Evolutionary conservation across 2,113 vertebrate genomes (phyloP), one percentile per base, ranked within the genome.

Genomic region (Chamaetylas fuelleborni): DNA sequence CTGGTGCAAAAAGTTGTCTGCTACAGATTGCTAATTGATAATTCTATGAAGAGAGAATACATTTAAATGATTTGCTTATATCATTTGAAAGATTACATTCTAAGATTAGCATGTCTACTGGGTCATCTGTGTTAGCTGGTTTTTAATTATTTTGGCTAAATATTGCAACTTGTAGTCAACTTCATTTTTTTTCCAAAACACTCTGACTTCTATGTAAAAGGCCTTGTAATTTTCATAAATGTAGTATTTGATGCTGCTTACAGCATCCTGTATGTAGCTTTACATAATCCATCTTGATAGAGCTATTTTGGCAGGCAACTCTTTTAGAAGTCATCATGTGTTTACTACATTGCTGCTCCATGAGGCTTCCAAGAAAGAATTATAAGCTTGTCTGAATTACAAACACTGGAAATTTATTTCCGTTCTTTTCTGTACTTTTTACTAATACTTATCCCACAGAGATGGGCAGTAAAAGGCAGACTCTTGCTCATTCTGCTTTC

Each of bases 301-400:
- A 95, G 19, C 54, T 92, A 92, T 88, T 95, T 96, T 90, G 88
- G 58, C 54, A 93, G 60, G 51, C 14, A 78, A 50, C 42, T 94
- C 82, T 86, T 31, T 91, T 90, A 90, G 82, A 97, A 94, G 53
- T 92, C 28, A 34, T 93, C 96, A 74, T 65, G 14, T 82, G 54
- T 88, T 95, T 81, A 69, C 64, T 78, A 31, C 58, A 18, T 71
- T 86, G 23, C 24, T 94, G 57, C 80, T 96, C 89, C 57, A 69
- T 90, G 65, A 92, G 28, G 18, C 95, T 97, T 96, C 54, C 67
- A 91, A 85, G 71, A 84, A 73, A 56, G 18, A 69, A 45, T 89
- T 94, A 86, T n/a, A 95, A 96, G 74, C 89, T 94, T 95, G 69
- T 93, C 45, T 95, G 88, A 94, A 79, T 95, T 80, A 94, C 34